phyloP scores from a whole-genome alignment of 2,888 invertebrate genomes.

The Apantesis nais region DNA sequence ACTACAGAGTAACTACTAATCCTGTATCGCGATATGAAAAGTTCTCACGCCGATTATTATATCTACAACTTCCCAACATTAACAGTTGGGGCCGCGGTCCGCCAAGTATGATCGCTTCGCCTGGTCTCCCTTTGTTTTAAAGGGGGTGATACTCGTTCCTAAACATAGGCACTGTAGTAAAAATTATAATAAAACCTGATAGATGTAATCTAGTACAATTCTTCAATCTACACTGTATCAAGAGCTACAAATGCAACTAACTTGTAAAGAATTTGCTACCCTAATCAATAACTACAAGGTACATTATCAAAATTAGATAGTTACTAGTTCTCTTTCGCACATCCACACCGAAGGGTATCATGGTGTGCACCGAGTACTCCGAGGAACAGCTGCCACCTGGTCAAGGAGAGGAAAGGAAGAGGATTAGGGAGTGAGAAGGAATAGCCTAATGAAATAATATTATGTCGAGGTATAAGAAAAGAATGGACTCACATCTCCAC shows the following conservation, averaged over 20 bases:
- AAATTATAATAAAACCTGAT: neutral
- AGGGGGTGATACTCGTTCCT: too few relatives aligned
- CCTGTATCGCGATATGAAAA: too few relatives aligned
- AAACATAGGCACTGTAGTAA: neutral
- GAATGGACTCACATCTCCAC: neutral
- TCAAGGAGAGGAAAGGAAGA: constrained; percentile 26
- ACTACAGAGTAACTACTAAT: too few relatives aligned
- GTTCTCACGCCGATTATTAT: too few relatives aligned
- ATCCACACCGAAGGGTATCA: constrained; percentile 80
- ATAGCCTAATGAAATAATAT: too few relatives aligned
- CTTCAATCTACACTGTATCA: neutral
- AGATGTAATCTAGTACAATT: neutral
- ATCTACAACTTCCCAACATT: too few relatives aligned
- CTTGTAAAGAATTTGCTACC: neutral
- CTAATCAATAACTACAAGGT: neutral
- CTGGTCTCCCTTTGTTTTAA: too few relatives aligned
- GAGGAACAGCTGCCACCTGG: constrained; percentile 77
- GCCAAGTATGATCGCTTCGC: too few relatives aligned
- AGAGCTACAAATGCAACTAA: neutral
- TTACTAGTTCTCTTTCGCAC: constrained; percentile 76
- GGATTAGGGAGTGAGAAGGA: constrained; percentile 24
- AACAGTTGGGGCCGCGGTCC: too few relatives aligned
- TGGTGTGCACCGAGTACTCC: constrained; percentile 78
- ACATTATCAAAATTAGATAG: constrained; percentile 50
- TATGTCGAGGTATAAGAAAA: too few relatives aligned